Evolutionary conservation across 2,113 vertebrate genomes (phyloP), one percentile per base, ranked within the genome.

Genomic region (Esox niger): DNA sequence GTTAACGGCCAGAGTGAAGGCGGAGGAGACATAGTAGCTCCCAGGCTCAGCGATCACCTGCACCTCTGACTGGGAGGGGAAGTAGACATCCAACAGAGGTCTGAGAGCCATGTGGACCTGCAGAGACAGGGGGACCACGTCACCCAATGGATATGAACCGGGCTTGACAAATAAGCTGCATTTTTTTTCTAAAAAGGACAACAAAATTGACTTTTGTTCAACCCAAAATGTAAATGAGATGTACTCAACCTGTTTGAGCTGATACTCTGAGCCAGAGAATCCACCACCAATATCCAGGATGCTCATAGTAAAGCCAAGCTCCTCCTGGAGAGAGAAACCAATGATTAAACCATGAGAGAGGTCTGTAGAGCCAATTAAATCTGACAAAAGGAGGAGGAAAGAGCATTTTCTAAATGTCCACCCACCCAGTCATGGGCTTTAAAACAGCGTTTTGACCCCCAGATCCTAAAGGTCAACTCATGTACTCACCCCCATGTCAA

Each of bases 401-500:
- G n/a, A n/a, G n/a, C n/a, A n/a, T n/a, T n/a, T n/a, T n/a, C n/a
- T n/a, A n/a, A n/a, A n/a, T n/a, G n/a, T n/a, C n/a, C n/a, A n/a
- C n/a, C n/a, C n/a, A n/a, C n/a, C n/a, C n/a, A n/a, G n/a, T n/a
- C n/a, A n/a, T n/a, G n/a, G n/a, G n/a, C n/a, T n/a, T n/a, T n/a
- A n/a, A n/a, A n/a, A n/a, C n/a, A n/a, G n/a, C n/a, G n/a, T 2
- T 1, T 33, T 8, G 15, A 11, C 10, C 35, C n/a, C n/a, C n/a
- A n/a, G n/a, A n/a, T n/a, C n/a, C 35, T 13, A 4, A 13, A 3
- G 15, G 15, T 38, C 2, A 38, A 15, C 38, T 17, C 38, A 10
- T 43, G 30, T 43, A 93, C 95, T 94, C 84, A 99, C 97, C 91
- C 94, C 97, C 96, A 99, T 99, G 85, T 99, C 97, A 90, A 97